phyloP scores from a whole-genome alignment of 2,888 invertebrate species.

The Aleiodes alternator region DNA sequence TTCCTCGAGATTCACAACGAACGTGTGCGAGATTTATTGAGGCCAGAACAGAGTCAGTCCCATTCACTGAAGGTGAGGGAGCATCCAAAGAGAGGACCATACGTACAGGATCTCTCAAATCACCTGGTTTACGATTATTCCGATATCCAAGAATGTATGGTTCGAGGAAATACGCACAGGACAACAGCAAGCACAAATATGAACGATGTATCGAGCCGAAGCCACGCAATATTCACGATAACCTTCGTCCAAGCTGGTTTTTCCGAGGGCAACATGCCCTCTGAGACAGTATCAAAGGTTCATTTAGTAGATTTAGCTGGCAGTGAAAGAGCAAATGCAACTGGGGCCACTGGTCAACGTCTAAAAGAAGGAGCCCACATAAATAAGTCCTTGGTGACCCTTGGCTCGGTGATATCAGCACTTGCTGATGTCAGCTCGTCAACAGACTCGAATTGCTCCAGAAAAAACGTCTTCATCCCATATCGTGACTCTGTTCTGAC shows the following conservation, averaged over 20 bases:
- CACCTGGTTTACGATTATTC: conserved; percentile 91
- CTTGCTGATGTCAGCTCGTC: conserved; percentile 82
- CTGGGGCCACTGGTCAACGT: conserved; percentile 93
- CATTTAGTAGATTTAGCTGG: conserved; percentile 93
- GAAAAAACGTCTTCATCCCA: conserved; percentile 88
- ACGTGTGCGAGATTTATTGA: conserved; percentile 84
- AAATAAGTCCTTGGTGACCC: conserved; percentile 91
- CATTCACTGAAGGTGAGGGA: conserved; percentile 87
- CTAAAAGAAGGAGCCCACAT: conserved; percentile 94
- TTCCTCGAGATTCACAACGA: conserved; percentile 93
- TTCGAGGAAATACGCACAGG: conserved; percentile 87
- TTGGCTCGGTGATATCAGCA: conserved; percentile 92
- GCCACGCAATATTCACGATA: conserved; percentile 94
- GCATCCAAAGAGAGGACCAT: conserved; percentile 88
- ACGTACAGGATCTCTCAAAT: conserved; percentile 90
- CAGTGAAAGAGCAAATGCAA: conserved; percentile 91
- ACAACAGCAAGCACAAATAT: conserved; percentile 93
- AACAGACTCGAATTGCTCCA: conserved; percentile 72
- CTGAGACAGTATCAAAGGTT: conserved; percentile 92
- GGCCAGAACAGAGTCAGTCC: conserved; percentile 78
- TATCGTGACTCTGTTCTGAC: conserved; percentile 99
- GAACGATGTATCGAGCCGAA: conserved; percentile 94
- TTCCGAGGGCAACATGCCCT: conserved; percentile 86
- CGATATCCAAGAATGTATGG: conserved; percentile 89
- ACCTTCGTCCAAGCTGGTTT: conserved; percentile 92